Conservation (phyloP, 2,113 vertebrate genomes). For the Meriones unguiculatus region DNA sequence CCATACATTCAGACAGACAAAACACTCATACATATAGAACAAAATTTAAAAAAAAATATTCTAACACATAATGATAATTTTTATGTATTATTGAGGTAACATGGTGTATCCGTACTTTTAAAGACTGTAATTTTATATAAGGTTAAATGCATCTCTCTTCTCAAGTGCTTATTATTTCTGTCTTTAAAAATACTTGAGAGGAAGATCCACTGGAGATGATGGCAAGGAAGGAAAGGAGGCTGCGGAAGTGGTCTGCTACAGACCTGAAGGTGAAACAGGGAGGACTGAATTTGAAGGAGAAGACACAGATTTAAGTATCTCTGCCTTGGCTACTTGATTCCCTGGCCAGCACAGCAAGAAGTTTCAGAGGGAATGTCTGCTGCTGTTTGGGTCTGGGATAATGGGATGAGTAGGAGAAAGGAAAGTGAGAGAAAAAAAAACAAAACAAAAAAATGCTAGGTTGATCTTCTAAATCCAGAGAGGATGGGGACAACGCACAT, state of each 20-base stretch:
- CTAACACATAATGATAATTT: background rate
- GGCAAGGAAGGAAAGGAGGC: background rate
- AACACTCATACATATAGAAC: background rate
- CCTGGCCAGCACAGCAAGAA: background rate
- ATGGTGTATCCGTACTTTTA: background rate
- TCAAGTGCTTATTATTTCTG: background rate
- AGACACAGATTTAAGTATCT: background rate
- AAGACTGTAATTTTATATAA: background rate
- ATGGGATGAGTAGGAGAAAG: background rate
- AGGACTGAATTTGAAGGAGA: background rate
- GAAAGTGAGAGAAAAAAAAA: background rate
- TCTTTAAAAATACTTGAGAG: background rate
- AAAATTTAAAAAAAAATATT: background rate
- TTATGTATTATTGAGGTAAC: background rate
- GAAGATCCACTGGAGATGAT: background rate
- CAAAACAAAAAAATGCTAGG: too few relatives aligned
- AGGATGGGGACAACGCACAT: background rate
- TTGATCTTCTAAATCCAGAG: background rate
- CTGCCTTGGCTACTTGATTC: too few relatives aligned
- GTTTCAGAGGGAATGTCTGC: rapidly evolving
- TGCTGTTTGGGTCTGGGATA: background rate
- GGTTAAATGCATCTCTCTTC: background rate
- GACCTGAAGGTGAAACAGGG: background rate
- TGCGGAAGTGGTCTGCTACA: background rate
- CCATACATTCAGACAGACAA: background rate